phyloP scores from a whole-genome alignment of 2,113 vertebrate species.

The Pluvianellus socialis region DNA sequence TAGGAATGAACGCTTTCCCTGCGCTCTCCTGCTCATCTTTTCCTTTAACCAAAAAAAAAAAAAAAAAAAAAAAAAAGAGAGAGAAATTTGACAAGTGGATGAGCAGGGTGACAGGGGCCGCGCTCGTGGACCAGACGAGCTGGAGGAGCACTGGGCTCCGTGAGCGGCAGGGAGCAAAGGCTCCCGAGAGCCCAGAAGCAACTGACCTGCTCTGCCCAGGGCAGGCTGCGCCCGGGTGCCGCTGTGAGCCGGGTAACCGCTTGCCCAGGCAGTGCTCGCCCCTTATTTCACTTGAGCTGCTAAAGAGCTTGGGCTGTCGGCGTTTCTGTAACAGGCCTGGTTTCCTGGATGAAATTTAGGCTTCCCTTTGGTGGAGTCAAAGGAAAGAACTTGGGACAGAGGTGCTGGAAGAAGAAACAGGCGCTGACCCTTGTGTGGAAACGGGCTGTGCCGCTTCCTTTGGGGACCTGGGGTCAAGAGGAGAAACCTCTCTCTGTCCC shows the following conservation, averaged over 20 bases:
- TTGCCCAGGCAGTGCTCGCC: background rate
- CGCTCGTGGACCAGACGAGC: background rate
- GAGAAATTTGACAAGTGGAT: fast-evolving
- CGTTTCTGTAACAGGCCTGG: background rate
- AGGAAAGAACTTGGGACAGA: background rate
- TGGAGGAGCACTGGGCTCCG: background rate
- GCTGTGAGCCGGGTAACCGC: background rate
- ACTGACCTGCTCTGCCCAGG: background rate
- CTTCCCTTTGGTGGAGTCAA: background rate
- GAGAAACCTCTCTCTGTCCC: background rate
- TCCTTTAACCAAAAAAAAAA: background rate
- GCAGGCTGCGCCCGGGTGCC: background rate
- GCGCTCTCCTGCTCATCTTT: background rate
- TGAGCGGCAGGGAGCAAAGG: background rate
- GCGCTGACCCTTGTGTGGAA: background rate
- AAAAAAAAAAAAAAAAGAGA: background rate
- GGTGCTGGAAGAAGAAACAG: background rate
- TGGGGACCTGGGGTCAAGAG: background rate
- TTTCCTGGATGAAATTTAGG: background rate
- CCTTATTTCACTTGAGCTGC: background rate
- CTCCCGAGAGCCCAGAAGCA: background rate
- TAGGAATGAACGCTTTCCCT: background rate
- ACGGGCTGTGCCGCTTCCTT: background rate
- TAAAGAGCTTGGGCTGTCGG: background rate
- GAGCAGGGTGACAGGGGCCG: background rate